Percentiles rank a stretch among this genome's conserved stretches.
Conservation (phyloP, 2,888 invertebrate species). For the Ornithoptera priamus region DNA sequence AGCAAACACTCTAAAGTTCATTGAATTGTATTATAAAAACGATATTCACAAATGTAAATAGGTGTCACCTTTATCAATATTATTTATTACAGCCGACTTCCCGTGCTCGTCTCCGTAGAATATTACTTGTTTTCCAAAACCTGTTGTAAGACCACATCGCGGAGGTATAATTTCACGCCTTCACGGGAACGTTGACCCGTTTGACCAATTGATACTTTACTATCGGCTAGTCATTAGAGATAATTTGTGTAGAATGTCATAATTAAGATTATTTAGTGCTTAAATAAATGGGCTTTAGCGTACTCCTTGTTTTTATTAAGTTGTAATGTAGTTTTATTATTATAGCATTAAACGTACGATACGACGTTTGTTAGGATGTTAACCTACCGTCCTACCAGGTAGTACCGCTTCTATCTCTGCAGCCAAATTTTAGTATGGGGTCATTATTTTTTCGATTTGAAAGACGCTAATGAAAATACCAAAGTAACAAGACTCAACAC, state of each 20-base stretch:
- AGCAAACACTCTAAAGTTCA: constrained; percentile 5
- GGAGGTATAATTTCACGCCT: constrained; percentile 21
- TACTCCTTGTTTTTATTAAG: too few relatives aligned
- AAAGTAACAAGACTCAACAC: too few relatives aligned
- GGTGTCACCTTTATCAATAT: constrained; percentile 17
- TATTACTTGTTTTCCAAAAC: constrained; percentile 28
- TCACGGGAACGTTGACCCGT: constrained; percentile 20
- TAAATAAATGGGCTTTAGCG: too few relatives aligned
- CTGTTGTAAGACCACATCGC: constrained; percentile 18
- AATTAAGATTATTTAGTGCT: not conserved
- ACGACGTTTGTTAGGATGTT: too few relatives aligned
- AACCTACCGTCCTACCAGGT: too few relatives aligned
- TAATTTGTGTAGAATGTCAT: not conserved
- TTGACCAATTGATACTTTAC: constrained; percentile 11
- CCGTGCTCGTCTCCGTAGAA: constrained; percentile 15
- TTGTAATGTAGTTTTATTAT: too few relatives aligned
- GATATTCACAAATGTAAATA: constrained; percentile 12
- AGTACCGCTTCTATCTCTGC: too few relatives aligned
- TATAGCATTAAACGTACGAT: too few relatives aligned
- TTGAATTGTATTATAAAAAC: constrained; percentile 5
- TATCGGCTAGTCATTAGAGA: constrained; percentile 11
- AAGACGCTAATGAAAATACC: too few relatives aligned
- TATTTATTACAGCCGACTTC: constrained; percentile 23
- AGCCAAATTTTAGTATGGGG: too few relatives aligned
- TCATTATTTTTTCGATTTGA: too few relatives aligned